These are phyloP conservation scores for Rafetus swinhoei DNA, from an alignment of 2,113 vertebrate species.

Conservation along the genomic window DNA sequence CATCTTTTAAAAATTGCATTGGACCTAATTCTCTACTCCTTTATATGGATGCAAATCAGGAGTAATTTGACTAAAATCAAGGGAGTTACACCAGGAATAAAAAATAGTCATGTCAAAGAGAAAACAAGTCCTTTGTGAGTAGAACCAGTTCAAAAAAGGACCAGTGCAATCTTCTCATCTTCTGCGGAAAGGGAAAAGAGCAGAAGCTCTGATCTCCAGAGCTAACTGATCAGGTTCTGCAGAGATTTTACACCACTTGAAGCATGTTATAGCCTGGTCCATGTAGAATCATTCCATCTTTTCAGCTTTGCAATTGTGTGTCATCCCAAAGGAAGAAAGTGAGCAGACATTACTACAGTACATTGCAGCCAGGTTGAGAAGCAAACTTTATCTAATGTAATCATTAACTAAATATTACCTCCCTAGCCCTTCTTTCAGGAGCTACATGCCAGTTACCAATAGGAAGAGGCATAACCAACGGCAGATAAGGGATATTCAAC, in stretches of 20 bases:
- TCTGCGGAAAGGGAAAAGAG: neutral
- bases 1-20: rapidly evolving
- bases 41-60: rapidly evolving
- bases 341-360: conserved; percentile 26
- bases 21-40: rapidly evolving
- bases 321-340: conserved; percentile 35
- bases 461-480: neutral
- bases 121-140: neutral
- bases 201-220: conserved; percentile 7
- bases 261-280: neutral
- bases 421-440: neutral
- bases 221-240: neutral
- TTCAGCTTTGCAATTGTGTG: conserved; percentile 38
- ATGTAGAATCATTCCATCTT: neutral
- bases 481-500: neutral
- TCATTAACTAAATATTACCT: neutral
- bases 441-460: neutral
- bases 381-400: neutral
- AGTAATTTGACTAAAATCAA: neutral
- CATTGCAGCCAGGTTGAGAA: neutral
- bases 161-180: neutral
- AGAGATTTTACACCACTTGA: neutral
- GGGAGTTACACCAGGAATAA: neutral
- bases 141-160: neutral
- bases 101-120: neutral